Evolutionary conservation across 2,888 invertebrate genomes (phyloP).

Genomic region (Deilephila porcellus): DNA sequence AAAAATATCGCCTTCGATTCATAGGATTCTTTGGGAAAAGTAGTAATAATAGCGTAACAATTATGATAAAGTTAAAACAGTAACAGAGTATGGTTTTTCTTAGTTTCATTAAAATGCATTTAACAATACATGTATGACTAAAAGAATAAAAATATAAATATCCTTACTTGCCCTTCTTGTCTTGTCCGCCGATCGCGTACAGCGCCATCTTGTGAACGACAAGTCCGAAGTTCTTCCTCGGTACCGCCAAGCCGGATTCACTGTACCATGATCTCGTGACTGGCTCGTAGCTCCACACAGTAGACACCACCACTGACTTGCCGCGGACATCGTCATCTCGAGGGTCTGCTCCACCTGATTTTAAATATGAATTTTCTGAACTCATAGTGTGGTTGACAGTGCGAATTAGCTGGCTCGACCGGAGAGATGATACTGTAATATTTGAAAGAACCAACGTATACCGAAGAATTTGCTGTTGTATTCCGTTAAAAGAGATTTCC

Average conservation of each 20-base stretch:
- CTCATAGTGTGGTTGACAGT: no score
- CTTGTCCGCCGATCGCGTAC: slow-evolving; percentile 89
- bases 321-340: slow-evolving; percentile 83
- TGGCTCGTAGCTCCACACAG: slow-evolving; percentile 89
- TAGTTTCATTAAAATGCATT: neutral
- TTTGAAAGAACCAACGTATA: no score
- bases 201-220: slow-evolving; percentile 87
- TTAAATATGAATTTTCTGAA: no score
- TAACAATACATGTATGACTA: neutral
- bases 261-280: slow-evolving; percentile 86
- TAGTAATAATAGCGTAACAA: no score
- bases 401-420: no score
- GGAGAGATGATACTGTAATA: no score
- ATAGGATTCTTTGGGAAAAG: no score
- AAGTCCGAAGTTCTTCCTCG: slow-evolving; percentile 88
- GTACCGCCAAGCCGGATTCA: slow-evolving; percentile 84
- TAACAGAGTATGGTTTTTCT: no score
- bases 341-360: slow-evolving; percentile 87
- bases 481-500: no score
- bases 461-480: no score
- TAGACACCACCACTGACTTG: slow-evolving; percentile 84
- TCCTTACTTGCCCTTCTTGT: slow-evolving; percentile 82
- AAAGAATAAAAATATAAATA: neutral
- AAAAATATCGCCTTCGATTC: no score
- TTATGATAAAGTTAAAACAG: no score